phyloP scores from a whole-genome alignment of 1,140 invertebrate species.

The Linepithema humile region DNA sequence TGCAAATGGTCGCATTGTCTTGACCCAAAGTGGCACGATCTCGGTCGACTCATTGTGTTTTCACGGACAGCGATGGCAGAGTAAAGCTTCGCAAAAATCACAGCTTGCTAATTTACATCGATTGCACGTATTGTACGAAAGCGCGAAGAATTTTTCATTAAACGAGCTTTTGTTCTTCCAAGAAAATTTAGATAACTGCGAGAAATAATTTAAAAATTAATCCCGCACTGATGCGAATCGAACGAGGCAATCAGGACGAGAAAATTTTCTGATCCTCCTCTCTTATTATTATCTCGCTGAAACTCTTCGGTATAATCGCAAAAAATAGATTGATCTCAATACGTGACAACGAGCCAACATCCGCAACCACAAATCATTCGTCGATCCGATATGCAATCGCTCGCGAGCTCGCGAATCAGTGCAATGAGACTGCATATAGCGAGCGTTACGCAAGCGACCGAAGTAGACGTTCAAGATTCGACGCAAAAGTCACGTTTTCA shows the following conservation, averaged over 20 bases:
- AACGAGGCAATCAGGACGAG: not conserved
- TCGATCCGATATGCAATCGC: constrained; percentile 23
- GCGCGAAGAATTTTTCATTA: not conserved
- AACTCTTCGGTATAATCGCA: not conserved
- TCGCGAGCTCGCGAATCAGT: not conserved
- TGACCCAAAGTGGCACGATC: constrained; percentile 61
- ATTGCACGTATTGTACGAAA: not conserved
- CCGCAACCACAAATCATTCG: constrained; percentile 3
- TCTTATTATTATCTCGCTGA: no score
- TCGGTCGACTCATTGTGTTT: constrained; percentile 62
- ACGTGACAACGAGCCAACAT: not conserved
- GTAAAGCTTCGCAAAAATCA: constrained; percentile 5
- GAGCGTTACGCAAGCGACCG: constrained; percentile 6
- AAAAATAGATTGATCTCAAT: not conserved
- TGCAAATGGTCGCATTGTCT: constrained; percentile 71
- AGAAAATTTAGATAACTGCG: not conserved
- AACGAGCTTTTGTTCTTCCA: not conserved
- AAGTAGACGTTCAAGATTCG: constrained; percentile 23
- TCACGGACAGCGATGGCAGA: constrained; percentile 24
- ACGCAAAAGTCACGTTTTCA: constrained; percentile 35
- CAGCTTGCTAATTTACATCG: not conserved
- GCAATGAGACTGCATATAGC: constrained; percentile 25
- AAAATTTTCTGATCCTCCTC: not conserved
- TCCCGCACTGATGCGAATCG: not conserved
- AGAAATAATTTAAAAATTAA: not conserved